phyloP scores from a whole-genome alignment of 2,113 vertebrate species.

The Notarius quadriscutis region DNA sequence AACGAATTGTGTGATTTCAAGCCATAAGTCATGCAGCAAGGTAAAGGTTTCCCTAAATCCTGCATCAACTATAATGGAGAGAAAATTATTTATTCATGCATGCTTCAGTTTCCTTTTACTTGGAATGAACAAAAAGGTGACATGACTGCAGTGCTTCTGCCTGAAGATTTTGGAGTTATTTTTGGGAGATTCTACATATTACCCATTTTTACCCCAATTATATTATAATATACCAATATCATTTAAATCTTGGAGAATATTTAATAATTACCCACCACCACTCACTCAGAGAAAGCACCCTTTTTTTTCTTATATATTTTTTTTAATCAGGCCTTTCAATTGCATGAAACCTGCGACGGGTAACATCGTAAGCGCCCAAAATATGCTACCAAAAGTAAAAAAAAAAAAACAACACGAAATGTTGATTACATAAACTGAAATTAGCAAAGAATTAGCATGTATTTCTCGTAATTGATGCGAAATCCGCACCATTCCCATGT shows the following conservation, averaged over 20 bases:
- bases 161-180: not conserved
- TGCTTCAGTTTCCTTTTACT: not conserved
- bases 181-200: no score
- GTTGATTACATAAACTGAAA: no score
- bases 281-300: not conserved
- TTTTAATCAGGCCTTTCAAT: no score
- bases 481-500: no score
- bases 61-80: not conserved
- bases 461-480: no score
- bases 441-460: no score
- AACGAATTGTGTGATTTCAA: not conserved
- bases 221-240: not conserved
- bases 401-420: no score
- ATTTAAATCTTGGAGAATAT: not conserved
- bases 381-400: no score
- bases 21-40: not conserved
- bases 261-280: not conserved
- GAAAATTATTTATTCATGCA: no score
- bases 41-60: not conserved
- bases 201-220: not conserved
- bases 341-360: no score
- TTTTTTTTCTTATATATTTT: no score
- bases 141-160: not conserved
- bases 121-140: not conserved
- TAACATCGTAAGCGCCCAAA: no score